Evolutionary conservation across 2,888 invertebrate species (phyloP).

Genomic region (Drosophila rellima): DNA sequence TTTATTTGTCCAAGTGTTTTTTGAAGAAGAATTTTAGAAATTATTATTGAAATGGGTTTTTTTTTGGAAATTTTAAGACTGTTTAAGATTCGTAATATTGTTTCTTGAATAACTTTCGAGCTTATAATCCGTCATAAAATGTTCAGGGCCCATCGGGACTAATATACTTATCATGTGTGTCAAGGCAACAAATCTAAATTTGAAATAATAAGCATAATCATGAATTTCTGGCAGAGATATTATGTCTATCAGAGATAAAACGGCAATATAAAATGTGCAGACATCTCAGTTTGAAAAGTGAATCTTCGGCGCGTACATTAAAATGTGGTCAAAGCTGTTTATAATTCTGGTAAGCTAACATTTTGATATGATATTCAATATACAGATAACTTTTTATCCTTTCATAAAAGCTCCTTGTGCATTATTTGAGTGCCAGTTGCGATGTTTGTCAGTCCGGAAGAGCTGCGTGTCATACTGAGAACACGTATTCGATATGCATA

Average conservation of each 20-base stretch:
- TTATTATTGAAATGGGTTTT: too few species aligned
- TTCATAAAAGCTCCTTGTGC: slow-evolving; percentile 44
- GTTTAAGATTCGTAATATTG: too few species aligned
- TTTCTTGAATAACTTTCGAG: neutral
- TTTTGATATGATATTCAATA: neutral
- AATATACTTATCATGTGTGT: neutral
- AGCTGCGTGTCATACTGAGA: slow-evolving; percentile 63
- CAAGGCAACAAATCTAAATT: neutral
- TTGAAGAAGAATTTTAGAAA: neutral
- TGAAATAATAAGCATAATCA: slow-evolving; percentile 11
- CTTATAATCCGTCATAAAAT: too few species aligned
- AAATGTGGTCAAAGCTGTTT: slow-evolving; percentile 21
- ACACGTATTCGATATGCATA: slow-evolving; percentile 56
- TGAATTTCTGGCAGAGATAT: slow-evolving; percentile 24
- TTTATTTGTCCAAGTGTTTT: neutral
- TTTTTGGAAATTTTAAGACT: too few species aligned
- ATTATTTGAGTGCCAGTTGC: slow-evolving; percentile 41
- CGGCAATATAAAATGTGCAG: slow-evolving; percentile 24
- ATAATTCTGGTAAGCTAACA: slow-evolving; percentile 10
- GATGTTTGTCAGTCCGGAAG: slow-evolving; percentile 51
- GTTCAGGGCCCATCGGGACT: neutral
- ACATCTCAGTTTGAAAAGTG: slow-evolving; percentile 25
- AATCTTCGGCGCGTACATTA: slow-evolving; percentile 6
- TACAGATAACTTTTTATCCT: neutral
- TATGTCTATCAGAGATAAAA: slow-evolving; percentile 18